phyloP scores from a whole-genome alignment of 1,140 invertebrate genomes.

The Cryptotermes secundus region DNA sequence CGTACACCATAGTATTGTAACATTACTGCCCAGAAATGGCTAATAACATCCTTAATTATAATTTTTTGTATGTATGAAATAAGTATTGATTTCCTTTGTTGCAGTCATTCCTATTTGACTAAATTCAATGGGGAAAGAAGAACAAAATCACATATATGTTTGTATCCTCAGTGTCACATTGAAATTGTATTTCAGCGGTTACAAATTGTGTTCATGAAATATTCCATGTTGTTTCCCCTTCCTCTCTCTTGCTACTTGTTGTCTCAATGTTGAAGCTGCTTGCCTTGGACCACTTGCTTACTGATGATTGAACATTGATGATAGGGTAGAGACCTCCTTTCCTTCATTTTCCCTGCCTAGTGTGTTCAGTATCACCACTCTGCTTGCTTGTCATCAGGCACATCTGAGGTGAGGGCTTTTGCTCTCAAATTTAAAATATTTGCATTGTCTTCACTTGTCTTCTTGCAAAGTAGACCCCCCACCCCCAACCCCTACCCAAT shows the following conservation, averaged over 20 bases:
- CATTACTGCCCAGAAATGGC: no score
- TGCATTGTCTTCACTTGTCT: no score
- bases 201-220: conserved; percentile 17
- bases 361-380: not conserved
- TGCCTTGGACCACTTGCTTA: not conserved
- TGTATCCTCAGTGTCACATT: not conserved
- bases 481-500: no score
- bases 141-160: not conserved
- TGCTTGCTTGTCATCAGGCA: not conserved
- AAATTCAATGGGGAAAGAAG: not conserved
- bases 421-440: no score
- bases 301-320: not conserved
- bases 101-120: no score
- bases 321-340: not conserved
- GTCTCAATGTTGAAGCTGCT: conserved; percentile 7
- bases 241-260: not conserved
- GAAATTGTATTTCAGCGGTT: not conserved
- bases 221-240: not conserved
- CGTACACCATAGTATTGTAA: no score
- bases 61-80: no score
- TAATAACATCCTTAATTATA: no score
- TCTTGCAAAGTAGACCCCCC: no score
- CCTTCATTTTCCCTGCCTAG: not conserved
- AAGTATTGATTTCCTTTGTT: no score
- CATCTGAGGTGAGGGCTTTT: no score